Evolutionary conservation across 2,888 invertebrate genomes (phyloP), one percentile per base, ranked within the genome.

Genomic region (Hirudinaria manillensis): DNA sequence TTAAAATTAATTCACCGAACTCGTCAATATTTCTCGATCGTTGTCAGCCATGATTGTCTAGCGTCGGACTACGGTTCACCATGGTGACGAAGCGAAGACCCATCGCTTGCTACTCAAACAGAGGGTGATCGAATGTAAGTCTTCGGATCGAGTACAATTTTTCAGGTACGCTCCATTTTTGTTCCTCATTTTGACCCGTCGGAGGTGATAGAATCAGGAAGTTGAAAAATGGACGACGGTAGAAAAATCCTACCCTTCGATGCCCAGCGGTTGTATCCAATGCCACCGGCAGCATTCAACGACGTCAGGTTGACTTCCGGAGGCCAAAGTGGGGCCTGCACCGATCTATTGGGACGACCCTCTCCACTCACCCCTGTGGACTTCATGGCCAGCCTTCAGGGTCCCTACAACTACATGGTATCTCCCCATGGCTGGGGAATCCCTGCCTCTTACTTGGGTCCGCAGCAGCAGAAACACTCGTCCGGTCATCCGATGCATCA

Each of bases 241-340:
- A 24, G 61, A 10, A 61, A 61, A 29, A 24, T 61, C 24, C 19
- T 27, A 61, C 24, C 61, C 7, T 61, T 27, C 61, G 61, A 61
- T 6, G 29, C 61, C 24, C 61, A 61, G 61, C 61, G 61, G 24
- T 10, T 61, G 24, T 61, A 27, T 19, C 61, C 61, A 7, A n/a
- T 61, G 24, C 61, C 24, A 61, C 61, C 61, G 61, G 29, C 61
- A 6, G 61, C 61, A 21, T 61, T 61, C 61, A 61, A 61, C 61
- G 61, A 61, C 29, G 61, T 29, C 29, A 24, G 61, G 19, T 61
- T 61, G 19, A 61, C 61, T 27, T 61, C 61, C n/a, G 61, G 61
- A 27, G 61, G 61, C 1, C 61, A 61, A 19, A 61, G 61, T n/a
- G 61, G 61, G 4, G 61, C 61, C 7, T 61, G 61, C 29, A 24